Evolutionary conservation across 1,140 invertebrate species (phyloP).

Genomic region (Conopomorpha cramerella): DNA sequence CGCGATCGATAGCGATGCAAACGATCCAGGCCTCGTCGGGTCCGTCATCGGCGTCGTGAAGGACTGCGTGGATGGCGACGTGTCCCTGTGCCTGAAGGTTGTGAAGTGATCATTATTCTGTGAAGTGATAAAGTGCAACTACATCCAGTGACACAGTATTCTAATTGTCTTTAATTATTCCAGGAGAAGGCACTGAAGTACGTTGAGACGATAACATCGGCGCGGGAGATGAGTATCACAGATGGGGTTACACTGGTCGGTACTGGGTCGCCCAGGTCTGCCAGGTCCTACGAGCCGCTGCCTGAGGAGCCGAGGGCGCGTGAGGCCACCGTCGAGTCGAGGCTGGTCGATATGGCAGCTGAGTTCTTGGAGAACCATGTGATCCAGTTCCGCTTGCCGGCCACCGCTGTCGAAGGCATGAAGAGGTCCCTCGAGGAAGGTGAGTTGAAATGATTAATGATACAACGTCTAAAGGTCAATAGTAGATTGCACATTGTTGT

Average conservation of each 20-base stretch:
- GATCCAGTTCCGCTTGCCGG: slow-evolving; percentile 76
- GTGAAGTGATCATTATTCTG: slow-evolving; percentile 2
- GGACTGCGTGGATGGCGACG: slow-evolving; percentile 39
- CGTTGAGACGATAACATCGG: slow-evolving; percentile 31
- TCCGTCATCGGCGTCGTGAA: slow-evolving; percentile 38
- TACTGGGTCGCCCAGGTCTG: slow-evolving; percentile 60
- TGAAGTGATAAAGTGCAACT: slow-evolving; percentile 20
- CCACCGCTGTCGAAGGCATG: slow-evolving; percentile 68
- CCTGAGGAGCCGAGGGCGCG: slow-evolving; percentile 71
- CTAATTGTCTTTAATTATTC: slow-evolving; percentile 28
- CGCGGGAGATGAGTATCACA: slow-evolving; percentile 58
- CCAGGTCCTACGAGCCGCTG: slow-evolving; percentile 60
- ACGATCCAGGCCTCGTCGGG: slow-evolving; percentile 25
- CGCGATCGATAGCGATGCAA: slow-evolving; percentile 28
- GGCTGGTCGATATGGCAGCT: slow-evolving; percentile 72
- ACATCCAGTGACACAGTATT: slow-evolving; percentile 1
- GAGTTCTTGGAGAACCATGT: slow-evolving; percentile 79
- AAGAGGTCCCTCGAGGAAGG: slow-evolving; percentile 70
- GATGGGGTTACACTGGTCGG: slow-evolving; percentile 75
- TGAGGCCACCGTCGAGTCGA: slow-evolving; percentile 76
- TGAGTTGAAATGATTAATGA: slow-evolving; percentile 18
- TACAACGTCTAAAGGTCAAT: slow-evolving; percentile 1
- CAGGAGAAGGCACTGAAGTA: slow-evolving; percentile 50
- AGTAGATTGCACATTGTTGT: too few relatives aligned
- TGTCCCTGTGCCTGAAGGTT: slow-evolving; percentile 48